These are phyloP conservation scores for Zoroaster sp. DNA, from an alignment of 53 echinoderm and acorn worm genomes.

Conservation along the genomic window DNA sequence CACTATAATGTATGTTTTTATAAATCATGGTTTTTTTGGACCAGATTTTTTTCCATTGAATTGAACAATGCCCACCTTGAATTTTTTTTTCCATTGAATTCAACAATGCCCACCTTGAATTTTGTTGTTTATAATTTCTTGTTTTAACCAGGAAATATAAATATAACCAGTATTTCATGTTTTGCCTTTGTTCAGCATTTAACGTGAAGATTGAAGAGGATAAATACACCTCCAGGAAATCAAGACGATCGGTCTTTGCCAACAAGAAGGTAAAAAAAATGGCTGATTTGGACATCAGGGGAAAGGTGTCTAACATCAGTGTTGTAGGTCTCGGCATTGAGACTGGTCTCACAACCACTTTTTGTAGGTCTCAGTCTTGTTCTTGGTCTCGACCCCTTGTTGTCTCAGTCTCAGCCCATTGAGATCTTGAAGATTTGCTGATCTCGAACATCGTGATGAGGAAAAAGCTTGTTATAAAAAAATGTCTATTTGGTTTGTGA, in stretches of 20 bases:
- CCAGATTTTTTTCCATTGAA: too few species aligned
- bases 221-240: slow-evolving; percentile 79
- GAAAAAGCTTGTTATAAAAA: too few species aligned
- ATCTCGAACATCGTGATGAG: too few species aligned
- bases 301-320: background rate
- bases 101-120: background rate
- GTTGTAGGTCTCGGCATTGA: too few species aligned
- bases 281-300: background rate
- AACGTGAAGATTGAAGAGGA: slow-evolving; percentile 81
- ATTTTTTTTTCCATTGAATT: background rate
- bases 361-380: too few species aligned
- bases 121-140: background rate
- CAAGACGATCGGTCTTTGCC: slow-evolving; percentile 84
- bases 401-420: too few species aligned
- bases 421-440: too few species aligned
- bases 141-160: background rate
- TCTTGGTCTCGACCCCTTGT: too few species aligned
- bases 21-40: too few species aligned
- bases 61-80: background rate
- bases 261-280: slow-evolving; percentile 76
- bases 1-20: too few species aligned
- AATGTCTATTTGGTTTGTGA: too few species aligned
- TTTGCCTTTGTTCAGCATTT: slow-evolving; percentile 65
- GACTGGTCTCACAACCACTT: too few species aligned
- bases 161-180: background rate